Conservation (phyloP, 2,888 invertebrate genomes). For the Acrocera orbiculus region DNA sequence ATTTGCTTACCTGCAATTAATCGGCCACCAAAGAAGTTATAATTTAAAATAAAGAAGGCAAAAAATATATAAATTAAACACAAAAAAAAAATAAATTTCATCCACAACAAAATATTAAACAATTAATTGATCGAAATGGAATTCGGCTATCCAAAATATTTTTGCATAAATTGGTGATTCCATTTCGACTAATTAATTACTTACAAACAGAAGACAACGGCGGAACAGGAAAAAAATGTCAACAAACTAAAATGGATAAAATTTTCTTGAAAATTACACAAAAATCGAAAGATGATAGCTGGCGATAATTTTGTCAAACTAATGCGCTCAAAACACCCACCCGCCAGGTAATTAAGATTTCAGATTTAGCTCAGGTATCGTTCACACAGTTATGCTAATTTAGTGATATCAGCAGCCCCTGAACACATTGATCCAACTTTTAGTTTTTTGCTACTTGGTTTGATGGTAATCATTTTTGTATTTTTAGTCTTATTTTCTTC, state of each 20-base stretch:
- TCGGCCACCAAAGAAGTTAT: constrained; percentile 12
- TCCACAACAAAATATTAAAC: constrained; percentile 5
- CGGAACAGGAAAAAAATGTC: constrained; percentile 2
- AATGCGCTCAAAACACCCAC: constrained; percentile 6
- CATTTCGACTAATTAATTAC: constrained; percentile 6
- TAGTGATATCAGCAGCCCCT: constrained; percentile 9
- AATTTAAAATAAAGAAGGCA: constrained; percentile 5
- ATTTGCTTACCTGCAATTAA: constrained; percentile 12
- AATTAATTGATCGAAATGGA: constrained; percentile 9
- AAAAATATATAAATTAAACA: background rate
- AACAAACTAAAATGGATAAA: too few relatives aligned
- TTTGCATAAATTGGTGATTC: constrained; percentile 8
- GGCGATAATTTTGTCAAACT: constrained; percentile 5
- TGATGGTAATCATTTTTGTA: too few relatives aligned
- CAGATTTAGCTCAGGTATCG: constrained; percentile 11
- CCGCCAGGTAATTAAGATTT: constrained; percentile 11
- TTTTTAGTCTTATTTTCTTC: too few relatives aligned
- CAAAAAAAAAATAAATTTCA: constrained; percentile 3
- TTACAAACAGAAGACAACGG: background rate
- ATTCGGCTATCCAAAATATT: constrained; percentile 2
- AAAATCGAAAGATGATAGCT: constrained; percentile 4
- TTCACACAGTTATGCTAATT: constrained; percentile 15
- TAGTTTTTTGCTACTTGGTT: too few relatives aligned
- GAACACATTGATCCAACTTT: constrained; percentile 6
- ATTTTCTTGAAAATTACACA: too few relatives aligned